Evolutionary conservation across 1,140 invertebrate genomes (phyloP), one percentile per base, ranked within the genome.

Genomic region (Drepana arcuata): DNA sequence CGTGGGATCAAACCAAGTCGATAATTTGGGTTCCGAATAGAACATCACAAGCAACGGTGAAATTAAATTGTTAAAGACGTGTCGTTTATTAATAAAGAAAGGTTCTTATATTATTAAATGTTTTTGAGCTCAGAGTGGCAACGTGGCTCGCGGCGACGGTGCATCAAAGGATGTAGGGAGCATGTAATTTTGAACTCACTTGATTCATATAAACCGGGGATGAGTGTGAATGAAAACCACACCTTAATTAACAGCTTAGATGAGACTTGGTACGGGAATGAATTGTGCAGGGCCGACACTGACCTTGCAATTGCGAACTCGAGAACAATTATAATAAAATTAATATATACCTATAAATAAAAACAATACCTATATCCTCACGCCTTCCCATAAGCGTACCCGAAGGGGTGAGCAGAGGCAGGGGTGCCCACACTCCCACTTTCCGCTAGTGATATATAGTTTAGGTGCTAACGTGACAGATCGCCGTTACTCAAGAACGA

Each of bases 241-340:
- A 92, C 87, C 75, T 90, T 86, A 35, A 95, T 88, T 35, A 88
- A 87, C n/a, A 95, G 84, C 69, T 93, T 91, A 1, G 93, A 94
- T 1, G 92, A 93, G 0, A 93, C 90, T 41, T 92, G 86, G 58
- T 93, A 93, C 2, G 92, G 91, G 34, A 97, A 84, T 6, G 89
- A 88, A 49, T 89, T 89, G 60, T 95, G 93, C 10, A 96, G 85
- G 0, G 90, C 88, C 7, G 90, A 88, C 13, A 94, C 86, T 7
- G 91, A 90, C 7, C 94, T 96, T 1, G 94, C 93, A 12, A 96
- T 89, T 14, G 94, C 94, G 79, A 97, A 91, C 14, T 96, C 86
- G 25, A 96, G 84, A 7, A 94, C 88, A 64, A 96, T 87, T 0
- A n/a, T n/a, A n/a, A n/a, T n/a, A n/a, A n/a, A n/a, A n/a, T n/a